A percentile compares a stretch with the other conserved stretches of the same genome.
These are phyloP conservation scores for Oxycera nigricornis DNA, from an alignment of 2,888 invertebrate genomes.

Conservation along the genomic window DNA sequence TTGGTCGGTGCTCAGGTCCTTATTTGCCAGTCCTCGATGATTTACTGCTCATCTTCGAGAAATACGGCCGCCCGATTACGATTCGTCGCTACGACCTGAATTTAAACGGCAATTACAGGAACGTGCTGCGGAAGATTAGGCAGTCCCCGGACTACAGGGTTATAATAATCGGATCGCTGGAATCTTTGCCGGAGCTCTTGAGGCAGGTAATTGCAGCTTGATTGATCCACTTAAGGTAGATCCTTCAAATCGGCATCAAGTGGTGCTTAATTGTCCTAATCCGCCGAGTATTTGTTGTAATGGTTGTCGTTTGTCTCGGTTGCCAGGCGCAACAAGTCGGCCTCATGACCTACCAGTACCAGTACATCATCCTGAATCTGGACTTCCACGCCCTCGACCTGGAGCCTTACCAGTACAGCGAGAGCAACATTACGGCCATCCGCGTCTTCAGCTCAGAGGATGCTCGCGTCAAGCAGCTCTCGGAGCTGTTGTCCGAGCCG, in stretches of 20 bases:
- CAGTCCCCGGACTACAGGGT: constrained; percentile 72
- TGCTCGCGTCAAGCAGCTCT: constrained; percentile 63
- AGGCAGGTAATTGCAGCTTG: constrained; percentile 55
- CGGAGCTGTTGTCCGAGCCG: constrained; percentile 55
- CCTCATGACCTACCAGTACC: constrained; percentile 93
- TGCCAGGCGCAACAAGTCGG: constrained; percentile 93
- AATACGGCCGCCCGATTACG: constrained; percentile 66
- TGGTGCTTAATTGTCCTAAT: not conserved
- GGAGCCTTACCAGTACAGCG: constrained; percentile 78
- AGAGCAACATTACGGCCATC: constrained; percentile 81
- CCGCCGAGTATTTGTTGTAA: constrained; percentile 20
- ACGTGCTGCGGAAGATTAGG: constrained; percentile 73
- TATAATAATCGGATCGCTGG: constrained; percentile 73
- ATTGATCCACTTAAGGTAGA: not conserved
- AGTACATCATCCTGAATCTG: constrained; percentile 79
- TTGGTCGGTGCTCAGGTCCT: constrained; percentile 51
- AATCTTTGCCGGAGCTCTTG: constrained; percentile 67
- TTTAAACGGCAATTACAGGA: constrained; percentile 71
- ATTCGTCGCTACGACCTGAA: constrained; percentile 72
- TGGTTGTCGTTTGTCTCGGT: not conserved
- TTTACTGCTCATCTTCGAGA: constrained; percentile 71
- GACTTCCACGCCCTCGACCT: constrained; percentile 73
- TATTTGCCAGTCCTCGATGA: constrained; percentile 75
- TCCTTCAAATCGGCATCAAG: not conserved
- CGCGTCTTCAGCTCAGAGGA: constrained; percentile 70